Conservation (phyloP, 2,888 invertebrate species). For the Ceraclea dissimilis region DNA sequence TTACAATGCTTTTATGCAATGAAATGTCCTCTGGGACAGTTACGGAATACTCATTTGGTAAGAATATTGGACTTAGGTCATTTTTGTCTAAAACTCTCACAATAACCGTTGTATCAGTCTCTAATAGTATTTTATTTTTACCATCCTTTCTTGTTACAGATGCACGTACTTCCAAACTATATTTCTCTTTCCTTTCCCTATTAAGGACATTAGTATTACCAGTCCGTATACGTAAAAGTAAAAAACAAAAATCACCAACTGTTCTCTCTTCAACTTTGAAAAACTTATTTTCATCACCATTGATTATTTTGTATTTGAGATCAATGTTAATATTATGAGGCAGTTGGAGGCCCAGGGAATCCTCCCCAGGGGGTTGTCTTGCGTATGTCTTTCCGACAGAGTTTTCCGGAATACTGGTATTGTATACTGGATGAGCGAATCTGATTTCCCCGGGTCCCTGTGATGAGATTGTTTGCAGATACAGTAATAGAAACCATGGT, state of each 20-base stretch:
- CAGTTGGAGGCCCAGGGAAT: slow-evolving; percentile 72
- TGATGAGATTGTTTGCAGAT: slow-evolving; percentile 9
- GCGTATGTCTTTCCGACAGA: slow-evolving; percentile 84
- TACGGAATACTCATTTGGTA: slow-evolving; percentile 79
- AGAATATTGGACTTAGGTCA: slow-evolving; percentile 91
- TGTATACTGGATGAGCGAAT: slow-evolving; percentile 71
- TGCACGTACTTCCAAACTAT: slow-evolving; percentile 70
- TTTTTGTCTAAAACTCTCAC: slow-evolving; percentile 76
- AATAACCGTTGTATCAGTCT: slow-evolving; percentile 63
- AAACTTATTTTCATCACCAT: slow-evolving; percentile 82
- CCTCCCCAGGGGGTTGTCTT: slow-evolving; percentile 59
- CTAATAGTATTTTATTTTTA: slow-evolving; percentile 52
- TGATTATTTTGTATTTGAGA: slow-evolving; percentile 78
- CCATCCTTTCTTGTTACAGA: slow-evolving; percentile 52
- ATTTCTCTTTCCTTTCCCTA: slow-evolving; percentile 82
- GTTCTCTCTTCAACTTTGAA: slow-evolving; percentile 86
- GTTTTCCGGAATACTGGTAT: slow-evolving; percentile 88
- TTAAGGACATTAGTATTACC: slow-evolving; percentile 84
- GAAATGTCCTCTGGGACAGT: slow-evolving; percentile 82
- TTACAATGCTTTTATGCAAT: slow-evolving; percentile 70
- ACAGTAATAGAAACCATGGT: slow-evolving; percentile 20
- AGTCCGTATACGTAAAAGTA: slow-evolving; percentile 81
- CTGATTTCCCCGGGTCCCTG: slow-evolving; percentile 36
- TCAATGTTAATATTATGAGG: slow-evolving; percentile 34
- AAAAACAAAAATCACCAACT: slow-evolving; percentile 92